phyloP scores from a whole-genome alignment of 2,113 vertebrate genomes.

The Calypte anna region DNA sequence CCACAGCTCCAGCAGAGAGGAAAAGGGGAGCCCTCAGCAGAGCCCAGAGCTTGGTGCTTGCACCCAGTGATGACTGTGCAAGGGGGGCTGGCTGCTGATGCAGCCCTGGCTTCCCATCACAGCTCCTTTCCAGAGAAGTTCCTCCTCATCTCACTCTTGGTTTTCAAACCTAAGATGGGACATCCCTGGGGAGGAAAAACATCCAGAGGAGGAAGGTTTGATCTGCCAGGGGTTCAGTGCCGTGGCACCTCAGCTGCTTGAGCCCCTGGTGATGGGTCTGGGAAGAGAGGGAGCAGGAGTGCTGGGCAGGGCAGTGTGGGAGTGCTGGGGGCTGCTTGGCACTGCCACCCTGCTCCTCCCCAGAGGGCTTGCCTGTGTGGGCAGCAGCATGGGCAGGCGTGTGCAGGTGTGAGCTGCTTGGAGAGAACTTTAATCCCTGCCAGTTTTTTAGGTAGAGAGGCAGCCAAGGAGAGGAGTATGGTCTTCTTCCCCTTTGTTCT shows the following conservation, averaged over 20 bases:
- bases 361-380: background rate
- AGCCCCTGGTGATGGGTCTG: background rate
- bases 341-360: fast-evolving
- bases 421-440: background rate
- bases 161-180: background rate
- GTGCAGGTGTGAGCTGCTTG: background rate
- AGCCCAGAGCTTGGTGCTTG: background rate
- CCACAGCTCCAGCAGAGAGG: background rate
- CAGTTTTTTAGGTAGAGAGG: background rate
- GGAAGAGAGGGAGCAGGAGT: background rate
- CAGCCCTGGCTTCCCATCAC: background rate
- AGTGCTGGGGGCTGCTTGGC: background rate
- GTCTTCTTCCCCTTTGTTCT: background rate
- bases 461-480: background rate
- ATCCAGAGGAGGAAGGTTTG: background rate
- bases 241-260: fast-evolving
- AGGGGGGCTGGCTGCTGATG: background rate
- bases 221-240: background rate
- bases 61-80: background rate
- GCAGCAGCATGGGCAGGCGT: background rate
- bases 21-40: constrained; percentile 1
- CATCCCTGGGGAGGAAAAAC: background rate
- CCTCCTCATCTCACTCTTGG: background rate
- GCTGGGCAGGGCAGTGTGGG: fast-evolving
- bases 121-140: background rate